Percentiles rank a stretch among this genome's conserved stretches.
Evolutionary conservation across 2,888 invertebrate genomes (phyloP).

Genomic region (Neoaliturus tenellus): DNA sequence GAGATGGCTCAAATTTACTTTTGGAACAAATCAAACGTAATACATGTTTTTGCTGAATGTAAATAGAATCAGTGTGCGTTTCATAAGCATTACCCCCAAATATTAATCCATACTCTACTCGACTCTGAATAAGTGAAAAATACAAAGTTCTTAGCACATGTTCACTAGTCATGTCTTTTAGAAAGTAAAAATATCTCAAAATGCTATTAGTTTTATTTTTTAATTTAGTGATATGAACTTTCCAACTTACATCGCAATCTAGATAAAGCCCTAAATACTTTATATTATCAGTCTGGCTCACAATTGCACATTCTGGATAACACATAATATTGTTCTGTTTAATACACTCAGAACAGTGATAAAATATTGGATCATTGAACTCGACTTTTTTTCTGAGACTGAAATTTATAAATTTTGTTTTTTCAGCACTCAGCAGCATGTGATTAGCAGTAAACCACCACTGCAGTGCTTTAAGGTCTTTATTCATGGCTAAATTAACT

Average conservation of each 20-base stretch:
- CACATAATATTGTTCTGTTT: neutral
- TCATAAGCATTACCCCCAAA: too few relatives aligned
- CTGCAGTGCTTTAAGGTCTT: neutral
- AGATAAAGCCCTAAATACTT: conserved; percentile 4
- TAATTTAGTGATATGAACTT: conserved; percentile 8
- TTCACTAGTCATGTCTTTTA: too few relatives aligned
- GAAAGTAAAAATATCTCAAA: conserved; percentile 33
- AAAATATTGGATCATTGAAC: neutral
- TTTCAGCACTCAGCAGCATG: conserved; percentile 18
- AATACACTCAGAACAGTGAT: neutral
- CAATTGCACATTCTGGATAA: neutral
- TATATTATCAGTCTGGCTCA: neutral
- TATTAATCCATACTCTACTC: too few relatives aligned
- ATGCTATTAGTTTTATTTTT: conserved; percentile 11
- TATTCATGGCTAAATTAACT: neutral
- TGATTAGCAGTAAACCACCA: conserved; percentile 41
- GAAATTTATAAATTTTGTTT: conserved; percentile 21
- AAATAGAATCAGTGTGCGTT: too few relatives aligned
- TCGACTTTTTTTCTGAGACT: neutral
- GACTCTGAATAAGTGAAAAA: too few relatives aligned
- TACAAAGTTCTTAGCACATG: too few relatives aligned
- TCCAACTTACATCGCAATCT: conserved; percentile 10
- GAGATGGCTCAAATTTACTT: too few relatives aligned
- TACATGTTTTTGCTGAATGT: too few relatives aligned
- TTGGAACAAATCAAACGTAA: too few relatives aligned